Conservation (phyloP, 2,797 vertebrate species). For the Cynopterus sphinx region DNA sequence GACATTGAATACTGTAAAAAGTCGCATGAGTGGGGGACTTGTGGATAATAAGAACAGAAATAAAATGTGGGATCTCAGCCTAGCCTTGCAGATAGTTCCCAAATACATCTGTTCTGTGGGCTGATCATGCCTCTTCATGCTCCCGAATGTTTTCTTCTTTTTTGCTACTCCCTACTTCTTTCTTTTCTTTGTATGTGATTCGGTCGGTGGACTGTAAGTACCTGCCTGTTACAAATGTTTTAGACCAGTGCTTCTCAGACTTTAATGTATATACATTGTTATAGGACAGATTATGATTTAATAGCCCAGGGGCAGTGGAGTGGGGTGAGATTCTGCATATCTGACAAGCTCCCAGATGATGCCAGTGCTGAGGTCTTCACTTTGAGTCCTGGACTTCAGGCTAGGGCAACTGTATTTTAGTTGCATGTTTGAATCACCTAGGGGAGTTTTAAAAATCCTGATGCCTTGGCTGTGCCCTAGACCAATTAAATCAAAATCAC, state of each 20-base stretch:
- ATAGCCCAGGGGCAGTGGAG: not conserved
- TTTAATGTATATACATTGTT: not conserved
- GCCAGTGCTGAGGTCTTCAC: not conserved
- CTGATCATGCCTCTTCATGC: not conserved
- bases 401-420: not conserved
- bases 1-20: not conserved
- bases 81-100: not conserved
- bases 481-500: not conserved
- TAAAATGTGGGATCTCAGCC: not conserved
- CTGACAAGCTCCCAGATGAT: not conserved
- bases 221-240: not conserved
- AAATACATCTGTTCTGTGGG: not conserved
- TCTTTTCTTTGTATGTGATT: not conserved
- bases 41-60: not conserved
- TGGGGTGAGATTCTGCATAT: not conserved
- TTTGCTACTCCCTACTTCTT: not conserved
- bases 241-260: not conserved
- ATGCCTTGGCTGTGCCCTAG: not conserved
- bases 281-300: not conserved
- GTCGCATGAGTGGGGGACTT: not conserved
- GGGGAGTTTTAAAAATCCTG: not conserved
- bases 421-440: not conserved
- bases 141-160: not conserved
- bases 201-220: not conserved
- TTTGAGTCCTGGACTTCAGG: not conserved